Base-by-base conservation (phyloP, 2,888 invertebrate genomes). In the Ormia ochracea region DNA sequence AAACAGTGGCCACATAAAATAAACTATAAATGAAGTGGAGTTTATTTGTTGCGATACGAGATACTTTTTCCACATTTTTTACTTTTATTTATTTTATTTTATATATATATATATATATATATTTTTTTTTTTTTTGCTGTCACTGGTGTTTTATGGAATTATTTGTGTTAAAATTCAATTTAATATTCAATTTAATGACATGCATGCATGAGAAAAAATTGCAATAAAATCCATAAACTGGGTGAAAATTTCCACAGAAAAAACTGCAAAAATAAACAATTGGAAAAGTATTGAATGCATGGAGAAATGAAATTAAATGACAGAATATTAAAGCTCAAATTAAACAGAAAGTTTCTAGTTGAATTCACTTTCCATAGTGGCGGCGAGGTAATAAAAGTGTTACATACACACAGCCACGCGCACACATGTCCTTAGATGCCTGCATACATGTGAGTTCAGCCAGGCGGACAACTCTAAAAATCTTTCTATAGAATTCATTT, bases 21-120 rank as follows among this genome's bases (percentile, higher is more conserved):
- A 68, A 72, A 80, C 68, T 80, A 63, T 41, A 76, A 80, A 80
- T 76, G 80, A 80, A 80, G 80, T 80, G 80, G 50, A 63, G 69
- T 70, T 76, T 76, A 76, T 76, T 76, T 69, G 56, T 70, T 68
- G 63, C 48, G 38, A 76, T 63, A 70, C 31, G 54, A 69, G 54
- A 76, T 45, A 75, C 68, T 59, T 61, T 68, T 66, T 36, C 7
- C 17, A 28, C 12, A n/a, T 38, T 10, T 21, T 28, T 45, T 28
- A 28, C n/a, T n/a, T n/a, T n/a, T n/a, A n/a, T n/a, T n/a, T n/a
- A n/a, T n/a, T n/a, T n/a, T n/a, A n/a, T n/a, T n/a, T n/a, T n/a
- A n/a, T n/a, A n/a, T n/a, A n/a, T n/a, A n/a, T n/a, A n/a, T n/a
- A n/a, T n/a, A n/a, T n/a, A n/a, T n/a, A n/a, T n/a, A n/a, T 6